A percentile compares a stretch with the other conserved stretches of the same genome.
phyloP scores from a whole-genome alignment of 1,140 invertebrate species.

The Gryon sp. region DNA sequence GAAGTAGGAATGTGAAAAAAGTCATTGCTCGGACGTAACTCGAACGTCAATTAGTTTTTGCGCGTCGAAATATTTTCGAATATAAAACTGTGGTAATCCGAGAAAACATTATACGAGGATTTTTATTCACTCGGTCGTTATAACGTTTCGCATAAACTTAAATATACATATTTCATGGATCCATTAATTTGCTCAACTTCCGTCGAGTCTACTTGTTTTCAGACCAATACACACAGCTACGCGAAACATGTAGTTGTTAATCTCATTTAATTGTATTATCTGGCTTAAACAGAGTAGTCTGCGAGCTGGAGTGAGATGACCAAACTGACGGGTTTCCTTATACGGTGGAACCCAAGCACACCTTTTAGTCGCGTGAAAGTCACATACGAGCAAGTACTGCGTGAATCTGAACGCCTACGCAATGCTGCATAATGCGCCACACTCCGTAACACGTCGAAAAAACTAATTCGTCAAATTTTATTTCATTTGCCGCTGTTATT shows the following conservation, averaged over 20 bases:
- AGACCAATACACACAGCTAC: conserved; percentile 29
- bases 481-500: too few species aligned
- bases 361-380: conserved; percentile 63
- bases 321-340: conserved; percentile 62
- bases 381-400: conserved; percentile 44
- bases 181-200: conserved; percentile 62
- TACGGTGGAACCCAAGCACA: conserved; percentile 53
- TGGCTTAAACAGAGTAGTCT: conserved; percentile 59
- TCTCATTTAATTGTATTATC: conserved; percentile 68
- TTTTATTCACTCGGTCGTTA: conserved; percentile 54
- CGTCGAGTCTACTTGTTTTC: conserved; percentile 50
- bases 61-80: conserved; percentile 45
- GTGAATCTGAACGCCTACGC: conserved; percentile 56
- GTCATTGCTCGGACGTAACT: conserved; percentile 26
- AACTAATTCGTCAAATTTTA: conserved; percentile 31
- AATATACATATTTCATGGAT: conserved; percentile 62
- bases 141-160: conserved; percentile 52
- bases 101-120: conserved; percentile 38
- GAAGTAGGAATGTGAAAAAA: background rate
- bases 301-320: conserved; percentile 37
- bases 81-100: conserved; percentile 48
- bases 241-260: conserved; percentile 47
- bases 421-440: conserved; percentile 44
- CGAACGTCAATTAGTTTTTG: conserved; percentile 56
- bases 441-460: background rate